A percentile compares a stretch with the other conserved stretches of the same genome.
phyloP scores from a whole-genome alignment of 2,113 vertebrate genomes.

The Erpornis zantholeuca region DNA sequence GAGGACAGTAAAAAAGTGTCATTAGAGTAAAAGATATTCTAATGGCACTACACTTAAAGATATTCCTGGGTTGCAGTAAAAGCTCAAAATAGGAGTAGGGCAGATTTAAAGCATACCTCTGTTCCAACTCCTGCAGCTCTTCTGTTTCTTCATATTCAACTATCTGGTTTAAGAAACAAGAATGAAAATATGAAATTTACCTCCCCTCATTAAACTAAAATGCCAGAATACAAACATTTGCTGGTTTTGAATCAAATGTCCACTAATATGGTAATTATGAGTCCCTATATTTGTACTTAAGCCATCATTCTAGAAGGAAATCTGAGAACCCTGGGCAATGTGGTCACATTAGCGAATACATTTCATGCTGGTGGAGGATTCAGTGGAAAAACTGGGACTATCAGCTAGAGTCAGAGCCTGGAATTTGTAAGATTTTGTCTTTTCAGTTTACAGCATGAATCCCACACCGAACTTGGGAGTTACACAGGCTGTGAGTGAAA shows the following conservation, averaged over 20 bases:
- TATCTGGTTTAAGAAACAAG: slow-evolving; percentile 62
- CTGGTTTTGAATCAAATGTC: neutral
- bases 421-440: neutral
- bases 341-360: neutral
- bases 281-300: neutral
- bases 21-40: neutral
- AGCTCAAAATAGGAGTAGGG: neutral
- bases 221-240: neutral
- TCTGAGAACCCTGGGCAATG: neutral
- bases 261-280: neutral
- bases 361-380: neutral
- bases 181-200: neutral
- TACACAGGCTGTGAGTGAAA: neutral
- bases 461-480: neutral
- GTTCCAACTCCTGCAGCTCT: slow-evolving; percentile 71
- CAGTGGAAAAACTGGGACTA: neutral
- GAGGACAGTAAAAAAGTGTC: neutral
- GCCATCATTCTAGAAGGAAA: neutral
- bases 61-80: neutral
- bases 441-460: neutral
- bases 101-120: slow-evolving; percentile 65
- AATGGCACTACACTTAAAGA: neutral
- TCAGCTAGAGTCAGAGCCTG: neutral
- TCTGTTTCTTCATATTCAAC: slow-evolving; percentile 70
- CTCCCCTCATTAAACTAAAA: neutral